Evolutionary conservation across 2,113 vertebrate species (phyloP).

Genomic region (Martes martes): DNA sequence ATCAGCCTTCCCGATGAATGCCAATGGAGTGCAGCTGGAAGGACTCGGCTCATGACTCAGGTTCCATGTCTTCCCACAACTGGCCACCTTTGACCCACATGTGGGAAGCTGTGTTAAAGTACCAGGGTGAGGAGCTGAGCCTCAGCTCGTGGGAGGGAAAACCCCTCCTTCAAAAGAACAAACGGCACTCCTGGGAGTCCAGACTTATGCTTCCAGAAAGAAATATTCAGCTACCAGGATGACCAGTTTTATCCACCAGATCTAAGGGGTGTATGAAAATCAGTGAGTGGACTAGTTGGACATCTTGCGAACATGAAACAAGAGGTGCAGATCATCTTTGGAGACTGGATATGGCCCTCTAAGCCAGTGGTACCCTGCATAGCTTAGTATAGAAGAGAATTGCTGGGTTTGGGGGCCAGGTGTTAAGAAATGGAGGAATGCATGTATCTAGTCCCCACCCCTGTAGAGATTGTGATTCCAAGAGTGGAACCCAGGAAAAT

Average conservation of each 20-base stretch:
- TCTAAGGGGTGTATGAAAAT: not conserved
- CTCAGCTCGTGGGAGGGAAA: not conserved
- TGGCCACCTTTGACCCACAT: not conserved
- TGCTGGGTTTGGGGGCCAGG: not conserved
- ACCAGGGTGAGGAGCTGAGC: no score
- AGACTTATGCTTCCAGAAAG: conserved; percentile 3
- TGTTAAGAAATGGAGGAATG: not conserved
- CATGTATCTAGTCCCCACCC: not conserved
- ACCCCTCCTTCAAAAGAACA: conserved; percentile 21
- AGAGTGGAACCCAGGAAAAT: not conserved
- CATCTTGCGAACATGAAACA: not conserved
- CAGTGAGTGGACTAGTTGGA: not conserved
- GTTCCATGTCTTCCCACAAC: not conserved
- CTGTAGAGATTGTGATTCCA: not conserved
- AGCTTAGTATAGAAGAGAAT: not conserved
- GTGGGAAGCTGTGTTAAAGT: not conserved
- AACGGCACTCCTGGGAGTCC: not conserved
- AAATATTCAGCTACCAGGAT: conserved; percentile 16
- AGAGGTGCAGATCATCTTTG: not conserved
- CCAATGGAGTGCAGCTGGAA: not conserved
- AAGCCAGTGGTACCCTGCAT: not conserved
- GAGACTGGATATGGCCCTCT: not conserved
- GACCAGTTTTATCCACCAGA: not conserved
- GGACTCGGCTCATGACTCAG: not conserved
- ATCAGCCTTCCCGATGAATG: not conserved